Conservation (phyloP, 1,140 invertebrate species). For the Pemphigus obesinymphae region DNA sequence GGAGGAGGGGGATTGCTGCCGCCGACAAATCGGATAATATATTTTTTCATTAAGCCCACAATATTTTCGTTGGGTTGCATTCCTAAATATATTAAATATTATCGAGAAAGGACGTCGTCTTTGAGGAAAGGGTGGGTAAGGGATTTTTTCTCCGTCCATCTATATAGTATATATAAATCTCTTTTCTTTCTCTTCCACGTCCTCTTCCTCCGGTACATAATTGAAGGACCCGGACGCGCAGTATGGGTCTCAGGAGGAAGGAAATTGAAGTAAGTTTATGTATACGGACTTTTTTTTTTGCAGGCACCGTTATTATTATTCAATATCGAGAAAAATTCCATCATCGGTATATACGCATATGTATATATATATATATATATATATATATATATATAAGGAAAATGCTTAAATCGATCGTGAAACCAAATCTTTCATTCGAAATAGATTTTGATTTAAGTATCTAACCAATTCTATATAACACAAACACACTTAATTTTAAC, state of each 20-base stretch:
- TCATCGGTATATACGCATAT: not conserved
- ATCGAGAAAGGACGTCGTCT: not conserved
- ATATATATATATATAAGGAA: not conserved
- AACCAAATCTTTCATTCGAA: not conserved
- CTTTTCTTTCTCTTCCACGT: not conserved
- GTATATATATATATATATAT: not conserved
- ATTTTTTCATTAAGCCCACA: conserved; percentile 41
- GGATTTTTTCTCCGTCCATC: not conserved
- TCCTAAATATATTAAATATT: conserved; percentile 41
- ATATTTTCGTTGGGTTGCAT: conserved; percentile 39
- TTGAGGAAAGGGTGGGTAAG: not conserved
- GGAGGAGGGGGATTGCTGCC: too few species aligned
- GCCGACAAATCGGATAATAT: conserved; percentile 8
- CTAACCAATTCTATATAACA: too few species aligned
- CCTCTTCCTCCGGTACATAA: not conserved
- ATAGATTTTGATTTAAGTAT: not conserved
- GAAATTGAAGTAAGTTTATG: conserved; percentile 1
- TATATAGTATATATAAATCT: not conserved
- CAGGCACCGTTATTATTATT: conserved; percentile 6
- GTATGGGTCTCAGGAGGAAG: not conserved
- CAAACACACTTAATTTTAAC: not conserved
- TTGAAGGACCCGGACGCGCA: not conserved
- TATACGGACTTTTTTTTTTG: too few species aligned
- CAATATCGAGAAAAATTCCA: conserved; percentile 12
- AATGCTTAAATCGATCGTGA: not conserved